These are phyloP conservation scores for Scaptomyza cyrtandrae DNA, from an alignment of 2,888 invertebrate species.

Conservation along the genomic window DNA sequence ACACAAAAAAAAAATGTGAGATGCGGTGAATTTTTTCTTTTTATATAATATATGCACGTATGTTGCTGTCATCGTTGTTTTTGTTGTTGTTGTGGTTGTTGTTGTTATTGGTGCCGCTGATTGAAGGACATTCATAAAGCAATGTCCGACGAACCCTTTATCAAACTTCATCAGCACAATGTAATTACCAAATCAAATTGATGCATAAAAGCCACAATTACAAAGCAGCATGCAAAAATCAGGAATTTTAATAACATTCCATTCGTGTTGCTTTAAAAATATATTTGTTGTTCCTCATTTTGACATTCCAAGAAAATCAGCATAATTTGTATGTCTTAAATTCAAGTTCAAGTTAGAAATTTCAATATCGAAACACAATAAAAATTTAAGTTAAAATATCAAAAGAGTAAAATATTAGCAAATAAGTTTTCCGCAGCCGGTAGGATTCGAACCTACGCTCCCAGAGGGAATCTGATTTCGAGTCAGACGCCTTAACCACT, in stretches of 20 bases:
- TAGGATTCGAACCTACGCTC: slow-evolving; percentile 95
- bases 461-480: slow-evolving; percentile 90
- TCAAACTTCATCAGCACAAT: not conserved
- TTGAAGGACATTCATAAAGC: slow-evolving; percentile 44
- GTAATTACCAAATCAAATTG: not conserved
- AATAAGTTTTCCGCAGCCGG: slow-evolving; percentile 87
- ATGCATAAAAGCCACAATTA: not conserved
- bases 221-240: not conserved
- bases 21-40: slow-evolving; percentile 14
- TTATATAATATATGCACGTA: slow-evolving; percentile 9
- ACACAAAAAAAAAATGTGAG: not conserved
- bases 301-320: too few species aligned
- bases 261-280: not conserved
- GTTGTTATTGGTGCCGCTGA: slow-evolving; percentile 37
- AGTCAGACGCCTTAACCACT: slow-evolving; percentile 85
- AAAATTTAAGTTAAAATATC: not conserved
- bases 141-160: slow-evolving; percentile 17
- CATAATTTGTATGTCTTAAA: too few species aligned
- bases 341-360: too few species aligned
- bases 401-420: not conserved
- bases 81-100: slow-evolving; percentile 8
- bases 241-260: not conserved
- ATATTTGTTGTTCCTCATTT: not conserved
- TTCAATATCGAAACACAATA: too few species aligned
- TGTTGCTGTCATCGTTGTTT: slow-evolving; percentile 10